Evolutionary conservation across 2,113 vertebrate species (phyloP), one percentile per base, ranked within the genome.

Genomic region (Phalacrocorax carbo): DNA sequence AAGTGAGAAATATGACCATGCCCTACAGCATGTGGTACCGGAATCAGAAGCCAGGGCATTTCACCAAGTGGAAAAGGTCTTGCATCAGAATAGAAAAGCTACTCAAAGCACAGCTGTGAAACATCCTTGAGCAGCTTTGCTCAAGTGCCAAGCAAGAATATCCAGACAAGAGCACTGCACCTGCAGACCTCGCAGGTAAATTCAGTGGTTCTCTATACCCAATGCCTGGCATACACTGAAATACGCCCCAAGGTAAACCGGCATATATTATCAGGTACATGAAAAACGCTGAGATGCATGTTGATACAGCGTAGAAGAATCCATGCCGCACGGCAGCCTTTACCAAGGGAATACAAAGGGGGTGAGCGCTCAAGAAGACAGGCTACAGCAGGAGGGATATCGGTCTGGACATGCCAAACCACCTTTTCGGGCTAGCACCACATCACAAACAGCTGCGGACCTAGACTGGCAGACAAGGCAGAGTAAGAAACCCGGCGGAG

Each of bases 201-300:
- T 1, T 3, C 9, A 79, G 4, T 1, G 34, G 51, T 0, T 44
- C 0, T 19, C 7, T 1, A 6, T 1, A 52, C 57, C 27, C 26
- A 46, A 5, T 5, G 29, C 54, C 27, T 15, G 32, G 13, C 34
- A 9, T 7, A 26, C 36, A 30, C 34, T 44, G 54, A 49, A 32
- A 60, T 3, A 69, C 17, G 11, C 8, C 29, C 58, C 29, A 5
- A 51, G 26, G 32, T 14, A n/a, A 51, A 38, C 1, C 38, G 15
- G 5, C 17, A 25, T 9, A 2, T 16, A 7, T 20, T 42, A 42
- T 12, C 18, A 27, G 44, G 34, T 6, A 23, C 66, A 27, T 2
- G 23, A 19, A 42, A 49, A 76, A 9, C 81, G 9, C 8, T 11
- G 52, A 3, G 34, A 3, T 13, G n/a, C 30, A 0, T 0, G 51